Evolutionary conservation across 1,140 invertebrate genomes (phyloP).

Genomic region (Trissolcus basalis): DNA sequence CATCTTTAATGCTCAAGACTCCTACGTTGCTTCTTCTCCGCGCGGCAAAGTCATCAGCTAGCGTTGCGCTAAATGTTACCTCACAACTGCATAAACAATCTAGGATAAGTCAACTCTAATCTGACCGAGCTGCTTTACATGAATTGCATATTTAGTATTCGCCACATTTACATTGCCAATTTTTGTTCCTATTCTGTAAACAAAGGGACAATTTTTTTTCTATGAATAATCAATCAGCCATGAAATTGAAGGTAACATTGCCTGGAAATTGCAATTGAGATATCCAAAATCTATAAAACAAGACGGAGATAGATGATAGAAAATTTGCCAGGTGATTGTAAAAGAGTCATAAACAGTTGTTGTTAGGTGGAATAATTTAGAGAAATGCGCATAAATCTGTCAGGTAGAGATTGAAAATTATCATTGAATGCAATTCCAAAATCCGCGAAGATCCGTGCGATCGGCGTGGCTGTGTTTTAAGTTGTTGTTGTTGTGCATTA

Average conservation of each 20-base stretch:
- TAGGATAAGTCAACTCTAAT: slow-evolving; percentile 22
- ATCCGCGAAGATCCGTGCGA: slow-evolving; percentile 18
- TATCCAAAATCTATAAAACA: slow-evolving; percentile 1
- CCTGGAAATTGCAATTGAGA: slow-evolving; percentile 4
- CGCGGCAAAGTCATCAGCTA: slow-evolving; percentile 44
- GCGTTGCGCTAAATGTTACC: slow-evolving; percentile 30
- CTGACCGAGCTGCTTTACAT: slow-evolving; percentile 28
- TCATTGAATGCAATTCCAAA: slow-evolving; percentile 48
- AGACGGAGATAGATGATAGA: background rate
- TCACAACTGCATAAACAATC: slow-evolving; percentile 45
- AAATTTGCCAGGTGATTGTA: background rate
- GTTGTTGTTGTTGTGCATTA: slow-evolving; percentile 19
- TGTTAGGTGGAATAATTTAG: slow-evolving; percentile 11
- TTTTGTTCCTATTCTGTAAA: slow-evolving; percentile 14
- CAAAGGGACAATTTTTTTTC: slow-evolving; percentile 11
- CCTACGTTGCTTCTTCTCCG: slow-evolving; percentile 16
- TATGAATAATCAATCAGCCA: slow-evolving; percentile 22
- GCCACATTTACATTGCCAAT: slow-evolving; percentile 20
- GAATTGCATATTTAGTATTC: slow-evolving; percentile 40
- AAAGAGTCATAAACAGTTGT: slow-evolving; percentile 10
- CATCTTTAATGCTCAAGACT: slow-evolving; percentile 48
- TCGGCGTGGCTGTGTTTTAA: slow-evolving; percentile 11
- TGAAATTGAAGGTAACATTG: background rate
- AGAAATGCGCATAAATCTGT: slow-evolving; percentile 14
- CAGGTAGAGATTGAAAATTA: slow-evolving; percentile 16